phyloP scores from a whole-genome alignment of 1,140 invertebrate species.

The Rhopalosiphum maidis region DNA sequence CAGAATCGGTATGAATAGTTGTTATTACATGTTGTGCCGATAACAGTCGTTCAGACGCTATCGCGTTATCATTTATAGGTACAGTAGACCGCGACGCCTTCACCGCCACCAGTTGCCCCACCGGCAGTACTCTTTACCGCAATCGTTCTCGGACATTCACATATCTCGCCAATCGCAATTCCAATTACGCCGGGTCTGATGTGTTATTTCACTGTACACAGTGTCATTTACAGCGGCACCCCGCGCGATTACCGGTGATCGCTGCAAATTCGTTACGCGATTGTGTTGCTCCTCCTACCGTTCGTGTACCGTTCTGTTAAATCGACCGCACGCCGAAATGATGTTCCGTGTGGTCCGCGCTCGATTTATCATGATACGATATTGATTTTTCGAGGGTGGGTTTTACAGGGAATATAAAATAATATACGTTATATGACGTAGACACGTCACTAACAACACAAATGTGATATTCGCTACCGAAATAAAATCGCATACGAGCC shows the following conservation, averaged over 20 bases:
- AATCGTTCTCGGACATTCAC: not conserved
- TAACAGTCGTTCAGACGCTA: not conserved
- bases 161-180: not conserved
- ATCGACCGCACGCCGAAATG: not conserved
- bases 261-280: not conserved
- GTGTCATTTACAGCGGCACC: not conserved
- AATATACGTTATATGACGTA: not conserved
- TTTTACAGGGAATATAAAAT: not conserved
- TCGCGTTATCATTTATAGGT: no score
- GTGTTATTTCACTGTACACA: not conserved
- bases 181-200: not conserved
- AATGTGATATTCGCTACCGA: not conserved
- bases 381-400: not conserved
- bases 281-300: not conserved
- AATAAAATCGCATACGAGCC: not conserved
- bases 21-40: not conserved
- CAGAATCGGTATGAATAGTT: slow-evolving; percentile 62
- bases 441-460: not conserved
- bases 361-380: not conserved
- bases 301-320: not conserved
- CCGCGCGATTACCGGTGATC: not conserved
- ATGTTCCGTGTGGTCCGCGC: not conserved
- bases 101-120: no score
- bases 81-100: no score
- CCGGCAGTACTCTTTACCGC: no score